Conservation (phyloP, 2,888 invertebrate species). For the Hemicrepidius hirtus region DNA sequence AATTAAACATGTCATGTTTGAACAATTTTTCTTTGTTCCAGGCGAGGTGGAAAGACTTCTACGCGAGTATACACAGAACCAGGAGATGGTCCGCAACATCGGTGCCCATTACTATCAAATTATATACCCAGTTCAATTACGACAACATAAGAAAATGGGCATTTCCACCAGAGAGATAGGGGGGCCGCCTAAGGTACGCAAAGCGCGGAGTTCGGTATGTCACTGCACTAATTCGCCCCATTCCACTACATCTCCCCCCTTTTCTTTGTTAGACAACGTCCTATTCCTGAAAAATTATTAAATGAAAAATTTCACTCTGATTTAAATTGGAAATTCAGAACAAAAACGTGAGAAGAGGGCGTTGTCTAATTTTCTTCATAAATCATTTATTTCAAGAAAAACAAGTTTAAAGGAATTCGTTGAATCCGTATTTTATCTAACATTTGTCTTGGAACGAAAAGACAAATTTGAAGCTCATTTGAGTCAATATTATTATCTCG, state of each 20-base stretch:
- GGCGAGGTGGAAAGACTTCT: constrained; percentile 94
- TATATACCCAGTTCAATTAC: constrained; percentile 94
- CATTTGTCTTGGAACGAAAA: neutral
- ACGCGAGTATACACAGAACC: constrained; percentile 93
- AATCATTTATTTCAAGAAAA: constrained; percentile 30
- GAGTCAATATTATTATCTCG: constrained; percentile 5
- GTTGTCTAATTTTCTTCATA: constrained; percentile 38
- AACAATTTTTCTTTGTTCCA: constrained; percentile 70
- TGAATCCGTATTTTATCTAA: constrained; percentile 12
- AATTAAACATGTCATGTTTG: constrained; percentile 15
- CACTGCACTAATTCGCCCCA: constrained; percentile 60
- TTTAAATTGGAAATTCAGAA: constrained; percentile 22
- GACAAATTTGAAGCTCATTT: neutral
- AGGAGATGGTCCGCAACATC: constrained; percentile 93
- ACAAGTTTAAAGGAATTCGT: constrained; percentile 17
- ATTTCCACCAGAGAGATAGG: constrained; percentile 94
- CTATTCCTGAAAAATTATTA: neutral
- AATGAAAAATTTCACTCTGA: neutral
- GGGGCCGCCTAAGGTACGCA: constrained; percentile 89
- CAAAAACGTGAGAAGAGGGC: constrained; percentile 13
- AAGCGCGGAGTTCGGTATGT: constrained; percentile 77
- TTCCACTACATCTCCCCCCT: constrained; percentile 36
- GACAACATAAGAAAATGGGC: constrained; percentile 97
- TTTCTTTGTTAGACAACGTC: constrained; percentile 2
- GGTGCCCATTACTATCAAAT: constrained; percentile 95